Evolutionary conservation across 2,113 vertebrate genomes (phyloP).

Genomic region (Megaptera novaeangliae): DNA sequence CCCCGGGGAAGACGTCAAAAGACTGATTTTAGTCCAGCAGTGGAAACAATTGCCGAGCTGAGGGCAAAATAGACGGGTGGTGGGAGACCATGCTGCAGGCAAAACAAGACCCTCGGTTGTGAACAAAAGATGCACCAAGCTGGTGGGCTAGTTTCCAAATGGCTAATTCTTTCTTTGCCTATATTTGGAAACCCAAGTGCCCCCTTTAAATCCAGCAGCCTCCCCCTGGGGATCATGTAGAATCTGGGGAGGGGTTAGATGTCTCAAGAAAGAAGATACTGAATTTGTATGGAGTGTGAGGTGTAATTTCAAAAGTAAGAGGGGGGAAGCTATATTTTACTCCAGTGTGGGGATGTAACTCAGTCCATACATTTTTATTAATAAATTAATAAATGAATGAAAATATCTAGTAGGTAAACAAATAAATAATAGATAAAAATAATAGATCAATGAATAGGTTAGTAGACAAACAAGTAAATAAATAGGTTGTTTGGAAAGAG

Average conservation of each 20-base stretch:
- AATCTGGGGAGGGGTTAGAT: not conserved
- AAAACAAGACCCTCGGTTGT: not conserved
- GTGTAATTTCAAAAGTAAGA: not conserved
- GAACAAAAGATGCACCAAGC: not conserved
- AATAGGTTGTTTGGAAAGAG: not conserved
- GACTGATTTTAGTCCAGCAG: not conserved
- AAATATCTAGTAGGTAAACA: not conserved
- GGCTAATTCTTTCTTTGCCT: not conserved
- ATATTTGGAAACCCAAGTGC: not conserved
- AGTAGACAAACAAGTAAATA: not conserved
- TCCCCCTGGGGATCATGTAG: not conserved
- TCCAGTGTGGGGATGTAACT: not conserved
- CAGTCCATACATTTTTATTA: not conserved
- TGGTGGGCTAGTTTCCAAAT: not conserved
- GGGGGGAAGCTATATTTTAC: not conserved
- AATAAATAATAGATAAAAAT: not conserved
- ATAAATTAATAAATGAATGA: not conserved
- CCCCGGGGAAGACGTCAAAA: not conserved
- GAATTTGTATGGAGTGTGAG: not conserved
- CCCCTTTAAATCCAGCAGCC: not conserved
- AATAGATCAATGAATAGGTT: not conserved
- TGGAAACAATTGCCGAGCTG: not conserved
- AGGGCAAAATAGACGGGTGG: rapidly evolving
- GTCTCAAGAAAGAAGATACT: not conserved
- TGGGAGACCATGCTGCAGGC: rapidly evolving